Evolutionary conservation across 2,888 invertebrate genomes (phyloP).

Genomic region (Netelia fuscicornis): DNA sequence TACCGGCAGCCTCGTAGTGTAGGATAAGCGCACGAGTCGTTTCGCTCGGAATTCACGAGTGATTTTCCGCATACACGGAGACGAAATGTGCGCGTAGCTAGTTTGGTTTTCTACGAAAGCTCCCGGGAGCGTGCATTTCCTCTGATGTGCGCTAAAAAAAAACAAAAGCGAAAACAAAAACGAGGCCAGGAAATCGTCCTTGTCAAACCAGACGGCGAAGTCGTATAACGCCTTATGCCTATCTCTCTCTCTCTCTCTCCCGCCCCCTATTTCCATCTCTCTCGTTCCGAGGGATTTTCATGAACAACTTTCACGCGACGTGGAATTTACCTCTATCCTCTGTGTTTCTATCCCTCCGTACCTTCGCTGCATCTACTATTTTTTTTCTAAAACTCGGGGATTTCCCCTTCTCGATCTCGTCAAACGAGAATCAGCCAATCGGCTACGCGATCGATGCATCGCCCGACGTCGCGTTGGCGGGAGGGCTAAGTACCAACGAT

Average conservation of each 20-base stretch:
- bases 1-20: conserved; percentile 9
- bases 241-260: not conserved
- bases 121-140: conserved; percentile 22
- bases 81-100: conserved; percentile 26
- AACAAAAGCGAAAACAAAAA: conserved; percentile 15
- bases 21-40: conserved; percentile 45
- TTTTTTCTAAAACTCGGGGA: conserved; percentile 42
- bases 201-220: conserved; percentile 63
- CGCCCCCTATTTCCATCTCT: not conserved
- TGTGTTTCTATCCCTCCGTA: not conserved
- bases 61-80: conserved; percentile 53
- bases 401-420: not conserved
- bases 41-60: conserved; percentile 60
- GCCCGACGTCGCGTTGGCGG: not conserved
- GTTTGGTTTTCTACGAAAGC: conserved; percentile 17
- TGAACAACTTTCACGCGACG: conserved; percentile 21
- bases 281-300: conserved; percentile 38
- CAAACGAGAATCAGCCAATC: not conserved
- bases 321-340: conserved; percentile 32
- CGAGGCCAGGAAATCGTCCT: conserved; percentile 57
- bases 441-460: conserved; percentile 7
- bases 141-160: not conserved
- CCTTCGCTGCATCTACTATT: conserved; percentile 3
- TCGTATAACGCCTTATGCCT: conserved; percentile 49
- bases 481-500: not conserved